phyloP scores from a whole-genome alignment of 2,797 vertebrate genomes.

The Sebastes steindachneri region DNA sequence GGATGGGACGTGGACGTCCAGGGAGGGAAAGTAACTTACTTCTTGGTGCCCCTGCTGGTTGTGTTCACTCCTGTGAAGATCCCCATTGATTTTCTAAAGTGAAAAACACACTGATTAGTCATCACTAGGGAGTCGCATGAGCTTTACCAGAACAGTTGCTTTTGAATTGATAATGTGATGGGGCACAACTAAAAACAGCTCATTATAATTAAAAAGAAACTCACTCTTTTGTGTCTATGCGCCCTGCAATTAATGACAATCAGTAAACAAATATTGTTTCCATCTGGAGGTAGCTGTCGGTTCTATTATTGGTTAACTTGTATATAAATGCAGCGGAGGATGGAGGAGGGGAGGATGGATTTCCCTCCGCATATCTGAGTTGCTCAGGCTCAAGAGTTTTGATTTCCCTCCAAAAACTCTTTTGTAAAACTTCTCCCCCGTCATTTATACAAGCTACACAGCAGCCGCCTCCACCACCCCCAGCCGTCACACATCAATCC shows the following conservation, averaged over 20 bases:
- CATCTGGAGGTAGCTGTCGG: constrained; percentile 7
- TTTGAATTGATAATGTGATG: constrained; percentile 49
- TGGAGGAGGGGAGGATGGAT: background rate
- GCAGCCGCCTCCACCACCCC: constrained; percentile 57
- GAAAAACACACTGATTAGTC: constrained; percentile 43
- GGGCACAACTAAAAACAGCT: constrained; percentile 19
- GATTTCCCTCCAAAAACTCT: constrained; percentile 81
- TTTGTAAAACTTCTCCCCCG: constrained; percentile 66
- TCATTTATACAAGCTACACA: constrained; percentile 42
- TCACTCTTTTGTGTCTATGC: constrained; percentile 1
- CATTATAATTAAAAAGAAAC: constrained; percentile 40
- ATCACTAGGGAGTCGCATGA: constrained; percentile 6
- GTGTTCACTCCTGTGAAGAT: constrained; percentile 29
- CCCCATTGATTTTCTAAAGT: constrained; percentile 30
- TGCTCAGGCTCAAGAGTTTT: constrained; percentile 43
- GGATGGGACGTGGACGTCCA: constrained; percentile 25
- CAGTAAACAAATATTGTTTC: constrained; percentile 36
- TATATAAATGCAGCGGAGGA: background rate
- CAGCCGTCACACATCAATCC: constrained; percentile 72
- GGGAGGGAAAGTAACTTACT: constrained; percentile 64
- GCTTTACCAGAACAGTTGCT: constrained; percentile 23
- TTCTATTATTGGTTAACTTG: constrained; percentile 1
- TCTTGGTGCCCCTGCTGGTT: constrained; percentile 58
- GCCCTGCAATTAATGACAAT: constrained; percentile 17
- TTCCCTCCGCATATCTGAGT: constrained; percentile 27